A percentile compares a stretch with the other conserved stretches of the same genome.
Evolutionary conservation across 1,140 invertebrate species (phyloP).

Genomic region (Drosophila quadrilineata): DNA sequence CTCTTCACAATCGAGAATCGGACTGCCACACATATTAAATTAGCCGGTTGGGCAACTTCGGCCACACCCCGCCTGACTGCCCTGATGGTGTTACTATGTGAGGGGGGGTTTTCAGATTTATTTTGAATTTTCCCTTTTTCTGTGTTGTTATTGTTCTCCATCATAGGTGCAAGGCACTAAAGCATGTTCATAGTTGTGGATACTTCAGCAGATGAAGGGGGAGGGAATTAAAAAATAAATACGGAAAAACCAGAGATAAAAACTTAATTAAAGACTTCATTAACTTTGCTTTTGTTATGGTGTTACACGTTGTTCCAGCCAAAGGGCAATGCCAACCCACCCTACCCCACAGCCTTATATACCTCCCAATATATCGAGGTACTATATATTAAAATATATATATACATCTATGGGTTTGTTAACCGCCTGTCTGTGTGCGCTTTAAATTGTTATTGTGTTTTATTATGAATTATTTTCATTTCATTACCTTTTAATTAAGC

Average conservation of each 20-base stretch:
- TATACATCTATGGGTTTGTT: background rate
- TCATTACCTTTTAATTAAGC: slow-evolving; percentile 54
- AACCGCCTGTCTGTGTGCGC: slow-evolving; percentile 11
- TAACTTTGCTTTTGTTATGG: slow-evolving; percentile 54
- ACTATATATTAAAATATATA: too few relatives aligned
- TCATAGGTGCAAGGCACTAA: slow-evolving; percentile 16
- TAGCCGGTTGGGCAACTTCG: slow-evolving; percentile 34
- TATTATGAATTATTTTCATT: slow-evolving; percentile 53
- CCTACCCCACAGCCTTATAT: background rate
- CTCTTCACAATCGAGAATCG: background rate
- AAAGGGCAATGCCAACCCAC: background rate
- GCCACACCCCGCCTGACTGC: background rate
- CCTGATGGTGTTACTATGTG: too few relatives aligned
- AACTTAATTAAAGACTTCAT: slow-evolving; percentile 72
- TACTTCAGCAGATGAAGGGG: background rate
- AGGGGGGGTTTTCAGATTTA: slow-evolving; percentile 34
- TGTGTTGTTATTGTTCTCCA: slow-evolving; percentile 14
- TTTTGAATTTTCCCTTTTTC: too few relatives aligned
- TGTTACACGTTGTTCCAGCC: background rate
- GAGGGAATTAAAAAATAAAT: background rate
- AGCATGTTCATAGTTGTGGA: slow-evolving; percentile 37
- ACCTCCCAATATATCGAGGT: background rate
- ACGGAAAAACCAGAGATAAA: slow-evolving; percentile 19
- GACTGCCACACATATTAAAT: slow-evolving; percentile 61
- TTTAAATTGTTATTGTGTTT: slow-evolving; percentile 22